Evolutionary conservation across 2,113 vertebrate species (phyloP).

Genomic region (Oreotrochilus melanogaster): DNA sequence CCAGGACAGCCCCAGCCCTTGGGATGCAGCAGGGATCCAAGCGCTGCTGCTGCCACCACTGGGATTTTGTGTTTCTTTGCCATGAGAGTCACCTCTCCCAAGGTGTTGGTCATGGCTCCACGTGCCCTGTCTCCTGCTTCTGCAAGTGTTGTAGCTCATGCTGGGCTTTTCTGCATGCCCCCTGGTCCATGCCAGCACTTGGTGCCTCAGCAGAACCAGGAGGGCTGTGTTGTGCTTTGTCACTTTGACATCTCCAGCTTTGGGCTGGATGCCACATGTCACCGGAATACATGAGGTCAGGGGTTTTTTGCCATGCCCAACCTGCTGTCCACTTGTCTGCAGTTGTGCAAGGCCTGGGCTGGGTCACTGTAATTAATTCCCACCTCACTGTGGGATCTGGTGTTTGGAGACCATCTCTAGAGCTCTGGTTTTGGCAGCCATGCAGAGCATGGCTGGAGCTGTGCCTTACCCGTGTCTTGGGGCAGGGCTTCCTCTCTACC

Average conservation of each 20-base stretch:
- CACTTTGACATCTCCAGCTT: not conserved
- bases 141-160: accelerated
- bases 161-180: not conserved
- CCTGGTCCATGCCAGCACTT: not conserved
- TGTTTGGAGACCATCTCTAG: not conserved
- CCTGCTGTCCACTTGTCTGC: not conserved
- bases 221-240: not conserved
- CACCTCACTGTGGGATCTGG: accelerated
- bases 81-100: not conserved
- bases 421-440: not conserved
- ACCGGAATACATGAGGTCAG: not conserved
- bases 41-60: not conserved
- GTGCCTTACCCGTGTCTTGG: not conserved
- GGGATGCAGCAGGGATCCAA: not conserved
- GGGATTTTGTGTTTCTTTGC: not conserved
- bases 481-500: not conserved
- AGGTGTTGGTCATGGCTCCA: not conserved
- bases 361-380: not conserved
- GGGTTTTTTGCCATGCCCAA: not conserved
- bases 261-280: not conserved
- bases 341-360: not conserved
- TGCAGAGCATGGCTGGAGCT: not conserved
- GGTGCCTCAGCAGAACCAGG: not conserved
- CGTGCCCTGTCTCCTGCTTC: not conserved
- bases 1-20: not conserved